A percentile compares a stretch with the other conserved stretches of the same genome.
Conservation (phyloP, 2,113 vertebrate genomes). For the Nothobranchius kuhntae region DNA sequence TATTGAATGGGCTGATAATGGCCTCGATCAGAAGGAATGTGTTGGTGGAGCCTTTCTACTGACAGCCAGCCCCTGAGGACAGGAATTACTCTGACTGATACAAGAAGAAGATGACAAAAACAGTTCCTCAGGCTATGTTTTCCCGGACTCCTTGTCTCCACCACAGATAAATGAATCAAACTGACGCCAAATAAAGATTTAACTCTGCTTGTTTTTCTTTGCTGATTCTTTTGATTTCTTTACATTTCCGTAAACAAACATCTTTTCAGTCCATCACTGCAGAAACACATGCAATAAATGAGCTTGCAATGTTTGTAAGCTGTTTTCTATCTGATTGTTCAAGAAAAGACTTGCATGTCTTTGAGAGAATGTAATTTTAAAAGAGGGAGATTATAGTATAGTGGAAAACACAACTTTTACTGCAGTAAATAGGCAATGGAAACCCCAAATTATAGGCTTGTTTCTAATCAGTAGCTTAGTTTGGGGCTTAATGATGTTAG, state of each 20-base stretch:
- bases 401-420: slow-evolving; percentile 15
- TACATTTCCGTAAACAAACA: slow-evolving; percentile 22
- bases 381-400: slow-evolving; percentile 9
- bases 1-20: slow-evolving; percentile 74
- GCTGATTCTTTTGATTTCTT: slow-evolving; percentile 42
- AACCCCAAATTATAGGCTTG: background rate
- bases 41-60: slow-evolving; percentile 76
- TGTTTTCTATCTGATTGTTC: slow-evolving; percentile 22
- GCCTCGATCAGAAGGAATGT: slow-evolving; percentile 75
- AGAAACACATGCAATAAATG: slow-evolving; percentile 28
- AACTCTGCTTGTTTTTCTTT: slow-evolving; percentile 58
- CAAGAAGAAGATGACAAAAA: slow-evolving; percentile 79
- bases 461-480: background rate
- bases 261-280: slow-evolving; percentile 16
- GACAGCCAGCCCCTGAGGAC: slow-evolving; percentile 75
- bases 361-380: background rate
- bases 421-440: slow-evolving; percentile 8
- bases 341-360: slow-evolving; percentile 10
- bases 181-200: slow-evolving; percentile 80
- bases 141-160: slow-evolving; percentile 75
- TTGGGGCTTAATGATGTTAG: slow-evolving; percentile 16
- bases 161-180: slow-evolving; percentile 75
- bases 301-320: slow-evolving; percentile 24
- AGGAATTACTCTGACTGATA: slow-evolving; percentile 76
- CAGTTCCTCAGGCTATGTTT: slow-evolving; percentile 64